Evolutionary conservation across 2,888 invertebrate genomes (phyloP), one percentile per base, ranked within the genome.

Genomic region (Plebejus argus): DNA sequence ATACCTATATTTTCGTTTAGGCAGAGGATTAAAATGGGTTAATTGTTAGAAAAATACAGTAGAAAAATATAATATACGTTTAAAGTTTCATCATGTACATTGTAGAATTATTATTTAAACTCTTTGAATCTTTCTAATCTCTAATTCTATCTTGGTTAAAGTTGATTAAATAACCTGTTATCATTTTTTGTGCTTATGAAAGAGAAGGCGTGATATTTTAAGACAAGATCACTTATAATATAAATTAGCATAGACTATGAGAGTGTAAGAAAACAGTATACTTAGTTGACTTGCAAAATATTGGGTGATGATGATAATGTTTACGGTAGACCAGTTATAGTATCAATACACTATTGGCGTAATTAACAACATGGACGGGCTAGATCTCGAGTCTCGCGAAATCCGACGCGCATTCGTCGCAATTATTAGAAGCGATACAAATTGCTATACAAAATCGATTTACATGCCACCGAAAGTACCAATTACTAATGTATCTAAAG

Each of bases 321-420:
- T 66, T 66, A 66, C 66, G 23, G 35, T 39, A 71, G 71, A 39
- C 35, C 33, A 79, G 74, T 79, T 77, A 71, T 77, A 66, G 81
- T 82, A 85, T 87, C 85, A 88, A 89, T 89, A 88, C 87, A 83
- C 83, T 83, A 83, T 86, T 78, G 84, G 85, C 83, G 87, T 90
- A 91, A 92, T 92, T 92, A 92, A 86, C 87, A 89, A 90, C 90
- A 89, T 85, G 85, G 87, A 83, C 84, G 83, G 78, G 78, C 78
- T 45, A 84, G 86, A 86, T 87, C 78, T 80, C 81, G 82, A 82
- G 82, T 82, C 78, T 82, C 81, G 83, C 81, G 80, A 83, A 84
- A 84, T 83, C 80, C 76, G 81, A 83, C 83, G 83, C 82, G 80
- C 78, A 80, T 56, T 70, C 53, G 56, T 70, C 39, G 33, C 53